Conservation (phyloP, 2,888 invertebrate genomes). For the Pseudolycoriella hygida region DNA sequence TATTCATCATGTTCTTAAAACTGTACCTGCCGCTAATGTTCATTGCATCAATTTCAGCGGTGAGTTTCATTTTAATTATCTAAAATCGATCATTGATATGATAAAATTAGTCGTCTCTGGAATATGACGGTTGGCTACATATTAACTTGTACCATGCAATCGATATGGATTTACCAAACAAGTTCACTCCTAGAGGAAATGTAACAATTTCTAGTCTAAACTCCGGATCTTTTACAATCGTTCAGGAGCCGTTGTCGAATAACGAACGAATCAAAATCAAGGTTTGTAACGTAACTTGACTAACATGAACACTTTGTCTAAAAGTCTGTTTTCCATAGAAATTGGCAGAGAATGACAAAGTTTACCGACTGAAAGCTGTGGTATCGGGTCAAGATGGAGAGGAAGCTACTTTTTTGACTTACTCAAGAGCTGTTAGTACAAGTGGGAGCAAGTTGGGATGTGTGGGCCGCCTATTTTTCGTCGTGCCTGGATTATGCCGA, state of each 20-base stretch:
- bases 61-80: too few species aligned
- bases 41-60: too few species aligned
- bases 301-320: slow-evolving; percentile 4
- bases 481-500: too few species aligned
- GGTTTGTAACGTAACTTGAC: slow-evolving; percentile 21
- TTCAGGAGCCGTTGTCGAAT: slow-evolving; percentile 39
- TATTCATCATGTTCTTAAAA: too few species aligned
- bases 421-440: slow-evolving; percentile 51
- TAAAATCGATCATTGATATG: too few species aligned
- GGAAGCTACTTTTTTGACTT: slow-evolving; percentile 52
- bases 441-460: not conserved
- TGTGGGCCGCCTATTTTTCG: too few species aligned
- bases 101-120: slow-evolving; percentile 2
- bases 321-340: slow-evolving; percentile 25
- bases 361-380: slow-evolving; percentile 55
- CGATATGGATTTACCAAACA: slow-evolving; percentile 32
- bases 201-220: slow-evolving; percentile 52
- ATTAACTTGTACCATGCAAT: slow-evolving; percentile 53
- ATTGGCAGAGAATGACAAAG: slow-evolving; percentile 46
- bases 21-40: too few species aligned
- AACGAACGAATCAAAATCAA: slow-evolving; percentile 37
- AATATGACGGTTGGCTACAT: slow-evolving; percentile 57
- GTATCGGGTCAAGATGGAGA: slow-evolving; percentile 48
- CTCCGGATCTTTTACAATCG: slow-evolving; percentile 40
- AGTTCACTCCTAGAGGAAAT: slow-evolving; percentile 47